Conservation (phyloP, 2,888 invertebrate genomes). For the Sabatieria punctata region DNA sequence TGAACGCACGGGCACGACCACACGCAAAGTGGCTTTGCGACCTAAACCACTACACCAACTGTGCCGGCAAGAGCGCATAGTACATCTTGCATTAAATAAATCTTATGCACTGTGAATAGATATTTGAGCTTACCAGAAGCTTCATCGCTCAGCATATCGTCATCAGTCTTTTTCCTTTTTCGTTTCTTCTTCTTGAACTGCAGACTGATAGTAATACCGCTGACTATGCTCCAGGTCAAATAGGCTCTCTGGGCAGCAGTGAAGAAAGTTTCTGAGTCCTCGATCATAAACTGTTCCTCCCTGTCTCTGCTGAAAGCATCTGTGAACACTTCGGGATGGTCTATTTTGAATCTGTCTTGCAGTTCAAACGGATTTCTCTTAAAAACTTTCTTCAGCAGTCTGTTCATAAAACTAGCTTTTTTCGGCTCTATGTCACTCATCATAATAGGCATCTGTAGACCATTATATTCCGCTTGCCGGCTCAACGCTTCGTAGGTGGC, state of each 20-base stretch:
- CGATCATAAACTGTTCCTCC: background rate
- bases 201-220: background rate
- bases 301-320: slow-evolving; percentile 1
- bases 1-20: too few species aligned
- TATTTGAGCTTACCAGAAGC: too few species aligned
- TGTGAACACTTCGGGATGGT: background rate
- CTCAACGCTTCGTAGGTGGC: slow-evolving; percentile 2
- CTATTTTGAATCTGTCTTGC: background rate
- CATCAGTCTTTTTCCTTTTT: background rate
- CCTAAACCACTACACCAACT: too few species aligned
- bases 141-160: too few species aligned
- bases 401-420: background rate
- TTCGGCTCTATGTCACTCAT: background rate
- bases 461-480: slow-evolving; percentile 5
- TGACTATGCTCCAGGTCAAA: slow-evolving; percentile 2
- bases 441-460: slow-evolving; percentile 7
- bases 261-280: background rate
- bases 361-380: background rate
- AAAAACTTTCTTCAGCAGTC: background rate
- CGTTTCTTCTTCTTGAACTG: background rate
- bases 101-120: too few species aligned
- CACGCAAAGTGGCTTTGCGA: too few species aligned
- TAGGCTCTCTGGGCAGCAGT: slow-evolving; percentile 1
- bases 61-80: too few species aligned
- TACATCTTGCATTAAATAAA: too few species aligned